Percentiles rank a stretch among this genome's conserved stretches.
Conservation (phyloP, 92 coral and sea anemone species). For the Anthopleura xanthogrammica region DNA sequence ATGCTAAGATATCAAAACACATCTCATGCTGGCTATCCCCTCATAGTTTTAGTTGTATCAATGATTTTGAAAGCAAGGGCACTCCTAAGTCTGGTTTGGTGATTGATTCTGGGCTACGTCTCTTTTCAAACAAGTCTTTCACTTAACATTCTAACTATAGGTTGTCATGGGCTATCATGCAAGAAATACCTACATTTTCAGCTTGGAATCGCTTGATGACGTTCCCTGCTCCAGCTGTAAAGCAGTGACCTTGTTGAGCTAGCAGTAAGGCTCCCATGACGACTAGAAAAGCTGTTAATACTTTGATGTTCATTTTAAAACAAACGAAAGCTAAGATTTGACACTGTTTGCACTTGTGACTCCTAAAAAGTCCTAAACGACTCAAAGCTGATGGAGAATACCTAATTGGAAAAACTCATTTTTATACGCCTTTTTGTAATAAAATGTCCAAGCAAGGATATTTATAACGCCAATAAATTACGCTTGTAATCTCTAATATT, state of each 20-base stretch:
- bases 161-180: neutral
- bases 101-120: too few species aligned
- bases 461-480: neutral
- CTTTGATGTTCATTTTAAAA: constrained; percentile 4
- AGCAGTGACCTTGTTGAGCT: neutral
- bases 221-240: constrained; percentile 8
- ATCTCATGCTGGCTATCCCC: too few species aligned
- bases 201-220: constrained; percentile 1
- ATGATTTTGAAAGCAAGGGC: too few species aligned
- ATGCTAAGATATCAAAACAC: too few species aligned
- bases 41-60: too few species aligned
- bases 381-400: neutral
- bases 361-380: neutral
- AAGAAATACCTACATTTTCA: neutral
- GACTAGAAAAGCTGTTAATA: neutral
- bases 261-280: neutral
- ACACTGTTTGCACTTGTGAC: neutral
- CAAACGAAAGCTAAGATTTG: neutral
- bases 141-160: too few species aligned
- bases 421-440: neutral
- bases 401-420: neutral
- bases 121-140: neutral
- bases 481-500: neutral
- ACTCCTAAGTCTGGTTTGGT: too few species aligned
- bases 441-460: neutral